Evolutionary conservation across 2,797 vertebrate species (phyloP), one percentile per base, ranked within the genome.

Genomic region (Brachymystax lenok): DNA sequence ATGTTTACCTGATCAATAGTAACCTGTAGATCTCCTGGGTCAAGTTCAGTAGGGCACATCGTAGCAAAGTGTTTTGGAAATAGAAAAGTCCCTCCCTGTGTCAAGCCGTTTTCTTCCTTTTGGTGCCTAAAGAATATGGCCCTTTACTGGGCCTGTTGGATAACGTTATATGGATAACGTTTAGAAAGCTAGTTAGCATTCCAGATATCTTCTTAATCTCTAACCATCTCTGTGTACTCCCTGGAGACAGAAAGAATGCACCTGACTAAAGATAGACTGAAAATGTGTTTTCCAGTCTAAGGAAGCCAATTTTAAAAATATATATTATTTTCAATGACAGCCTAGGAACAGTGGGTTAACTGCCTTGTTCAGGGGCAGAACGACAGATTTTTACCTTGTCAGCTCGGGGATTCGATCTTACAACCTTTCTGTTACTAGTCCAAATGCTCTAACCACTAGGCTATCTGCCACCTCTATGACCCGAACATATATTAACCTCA

Each of bases 131-230:
- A 10, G 21, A 24, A 24, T 21, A 63, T 35, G 27, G 1, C 64
- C 40, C 8, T 46, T 8, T 46, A 46, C 8, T 12, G 40, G 40
- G 40, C 2, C 56, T 59, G 17, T 19, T 46, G n/a, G 19, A 19
- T n/a, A 59, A 19, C 8, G 19, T 59, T 6, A 59, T 21, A 59
- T 21, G 56, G 56, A 21, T 17, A 21, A n/a, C 17, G 21, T 59
- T 35, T 35, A 28, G 27, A 61, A 56, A 59, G 14, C 28, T 28
- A 14, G 40, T 46, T 12, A 46, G 10, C 2, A 59, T 35, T 46
- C 17, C 72, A 21, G 72, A 21, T 63, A 40, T 56, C 61, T 28
- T 73, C 54, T 63, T 73, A 73, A 73, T 73, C 72, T 73, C 30
- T 40, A 30, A 56, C 24, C 51, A 56, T 56, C 50, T 14, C 50